A percentile compares a stretch with the other conserved stretches of the same genome.
phyloP scores from a whole-genome alignment of 35 echinoderm and acorn worm species.

The Chiridota heheva region DNA sequence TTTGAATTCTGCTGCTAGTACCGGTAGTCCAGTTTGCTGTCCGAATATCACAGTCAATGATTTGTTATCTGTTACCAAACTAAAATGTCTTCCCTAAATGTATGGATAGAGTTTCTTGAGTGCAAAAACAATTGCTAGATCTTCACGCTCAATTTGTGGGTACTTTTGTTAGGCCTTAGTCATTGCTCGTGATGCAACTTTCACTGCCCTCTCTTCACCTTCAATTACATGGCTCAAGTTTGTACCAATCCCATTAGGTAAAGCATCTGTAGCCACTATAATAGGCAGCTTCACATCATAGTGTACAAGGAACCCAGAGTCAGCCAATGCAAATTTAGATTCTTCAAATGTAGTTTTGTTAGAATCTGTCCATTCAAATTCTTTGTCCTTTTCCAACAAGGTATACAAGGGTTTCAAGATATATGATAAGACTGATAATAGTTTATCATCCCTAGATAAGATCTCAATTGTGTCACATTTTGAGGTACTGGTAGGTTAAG shows the following conservation, averaged over 20 bases:
- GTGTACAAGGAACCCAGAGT: no score
- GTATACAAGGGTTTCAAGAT: not conserved
- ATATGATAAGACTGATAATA: not conserved
- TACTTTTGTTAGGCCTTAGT: conserved; percentile 28
- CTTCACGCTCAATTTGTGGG: conserved; percentile 35
- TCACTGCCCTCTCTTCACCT: conserved; percentile 39
- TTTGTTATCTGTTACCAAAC: no score
- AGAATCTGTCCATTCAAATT: not conserved
- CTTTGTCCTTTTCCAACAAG: not conserved
- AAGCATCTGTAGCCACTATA: no score
- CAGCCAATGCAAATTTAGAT: no score
- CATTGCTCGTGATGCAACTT: conserved; percentile 12
- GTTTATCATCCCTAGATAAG: conserved; percentile 37
- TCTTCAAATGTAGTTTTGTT: not conserved
- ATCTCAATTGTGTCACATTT: conserved; percentile 31
- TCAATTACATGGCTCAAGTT: conserved; percentile 29
- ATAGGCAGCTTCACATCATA: conserved; percentile 33
- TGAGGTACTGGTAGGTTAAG: not conserved
- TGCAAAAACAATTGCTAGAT: conserved; percentile 24
- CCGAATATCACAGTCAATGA: no score
- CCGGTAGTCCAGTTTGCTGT: no score
- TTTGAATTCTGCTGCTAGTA: no score
- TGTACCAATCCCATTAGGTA: conserved; percentile 31
- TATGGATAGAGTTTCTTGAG: conserved; percentile 9
- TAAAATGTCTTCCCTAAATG: no score